Percentiles rank a stretch among this genome's conserved stretches.
Conservation (phyloP, 30 jellyfish, hydroid and myxozoan species). For the Turritopsis rubra region DNA sequence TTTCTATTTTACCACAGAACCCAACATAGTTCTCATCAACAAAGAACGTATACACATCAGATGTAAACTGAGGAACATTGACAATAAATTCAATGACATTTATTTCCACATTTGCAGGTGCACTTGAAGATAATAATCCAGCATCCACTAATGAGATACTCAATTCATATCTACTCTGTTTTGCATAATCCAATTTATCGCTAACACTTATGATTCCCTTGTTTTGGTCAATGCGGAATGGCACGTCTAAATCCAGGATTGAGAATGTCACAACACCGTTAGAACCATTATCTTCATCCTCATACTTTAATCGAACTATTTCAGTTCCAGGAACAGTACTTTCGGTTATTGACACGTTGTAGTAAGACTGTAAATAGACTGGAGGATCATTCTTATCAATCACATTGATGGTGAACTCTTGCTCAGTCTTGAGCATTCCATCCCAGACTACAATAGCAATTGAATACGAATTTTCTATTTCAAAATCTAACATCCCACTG, state of each 20-base stretch:
- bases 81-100: not conserved
- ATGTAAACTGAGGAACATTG: not conserved
- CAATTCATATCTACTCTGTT: not conserved
- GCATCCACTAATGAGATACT: slow-evolving; percentile 40
- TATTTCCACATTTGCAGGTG: slow-evolving; percentile 46
- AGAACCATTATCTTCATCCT: slow-evolving; percentile 40
- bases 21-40: slow-evolving; percentile 16
- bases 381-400: slow-evolving; percentile 61
- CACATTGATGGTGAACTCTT: slow-evolving; percentile 20
- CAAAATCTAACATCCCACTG: not conserved
- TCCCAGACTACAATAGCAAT: not conserved
- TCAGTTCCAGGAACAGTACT: not conserved
- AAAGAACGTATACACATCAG: not conserved
- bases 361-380: slow-evolving; percentile 10
- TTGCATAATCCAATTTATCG: not conserved
- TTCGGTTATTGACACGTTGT: slow-evolving; percentile 8
- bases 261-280: slow-evolving; percentile 41
- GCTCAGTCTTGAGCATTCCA: not conserved
- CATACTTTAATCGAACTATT: slow-evolving; percentile 23
- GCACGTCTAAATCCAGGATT: slow-evolving; percentile 35
- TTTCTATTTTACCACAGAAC: not conserved
- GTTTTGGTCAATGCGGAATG: not conserved
- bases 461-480: not conserved
- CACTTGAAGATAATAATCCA: slow-evolving; percentile 45
- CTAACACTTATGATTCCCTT: slow-evolving; percentile 13